These are phyloP conservation scores for Callimorpha dominula DNA, from an alignment of 2,888 invertebrate genomes.

Conservation along the genomic window DNA sequence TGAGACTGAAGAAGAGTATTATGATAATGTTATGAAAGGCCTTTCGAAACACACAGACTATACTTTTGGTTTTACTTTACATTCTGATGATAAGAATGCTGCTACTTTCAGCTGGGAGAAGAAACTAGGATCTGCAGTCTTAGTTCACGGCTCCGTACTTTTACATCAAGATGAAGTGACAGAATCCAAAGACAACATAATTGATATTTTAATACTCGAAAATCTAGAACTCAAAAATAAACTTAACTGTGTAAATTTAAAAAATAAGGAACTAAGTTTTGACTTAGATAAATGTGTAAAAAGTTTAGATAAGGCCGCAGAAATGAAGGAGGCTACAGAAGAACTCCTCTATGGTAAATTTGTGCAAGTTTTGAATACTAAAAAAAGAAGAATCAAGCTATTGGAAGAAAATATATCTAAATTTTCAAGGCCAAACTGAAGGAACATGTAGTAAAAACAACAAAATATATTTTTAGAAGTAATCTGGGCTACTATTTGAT, in stretches of 20 bases:
- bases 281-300: conserved; percentile 63
- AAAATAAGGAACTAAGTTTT: conserved; percentile 44
- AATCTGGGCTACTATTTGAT: background rate
- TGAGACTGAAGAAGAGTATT: conserved; percentile 63
- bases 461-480: background rate
- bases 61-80: conserved; percentile 53
- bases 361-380: conserved; percentile 71
- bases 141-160: conserved; percentile 64
- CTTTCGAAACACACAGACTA: conserved; percentile 49
- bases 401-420: conserved; percentile 67
- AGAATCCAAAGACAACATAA: conserved; percentile 57
- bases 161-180: conserved; percentile 49
- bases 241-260: conserved; percentile 44
- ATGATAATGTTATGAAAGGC: conserved; percentile 54
- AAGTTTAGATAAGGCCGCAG: conserved; percentile 66
- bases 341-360: conserved; percentile 72
- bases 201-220: conserved; percentile 67
- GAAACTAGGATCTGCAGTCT: conserved; percentile 49
- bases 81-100: conserved; percentile 35
- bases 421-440: conserved; percentile 28
- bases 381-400: conserved; percentile 71
- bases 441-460: background rate
- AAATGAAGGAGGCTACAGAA: conserved; percentile 66
- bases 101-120: conserved; percentile 72
- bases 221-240: conserved; percentile 56